Evolutionary conservation across 1,140 invertebrate species (phyloP).

Genomic region (Cotesia glomerata): DNA sequence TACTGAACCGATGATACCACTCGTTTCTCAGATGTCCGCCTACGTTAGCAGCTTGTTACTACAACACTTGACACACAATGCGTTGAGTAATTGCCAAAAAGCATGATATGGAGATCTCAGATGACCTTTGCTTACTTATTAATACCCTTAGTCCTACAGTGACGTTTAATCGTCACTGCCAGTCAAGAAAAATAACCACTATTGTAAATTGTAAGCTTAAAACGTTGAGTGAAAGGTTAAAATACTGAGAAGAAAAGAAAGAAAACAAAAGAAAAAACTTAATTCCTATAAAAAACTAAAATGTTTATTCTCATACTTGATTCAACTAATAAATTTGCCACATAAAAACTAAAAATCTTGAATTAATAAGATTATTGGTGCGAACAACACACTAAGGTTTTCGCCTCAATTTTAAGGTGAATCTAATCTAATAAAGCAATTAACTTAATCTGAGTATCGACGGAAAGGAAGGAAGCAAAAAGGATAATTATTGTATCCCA

Average conservation of each 20-base stretch:
- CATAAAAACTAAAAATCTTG: no score
- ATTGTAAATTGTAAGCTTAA: constrained; percentile 49
- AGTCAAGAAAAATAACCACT: constrained; percentile 35
- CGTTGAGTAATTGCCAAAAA: background rate
- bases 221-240: background rate
- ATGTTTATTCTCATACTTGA: no score
- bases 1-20: background rate
- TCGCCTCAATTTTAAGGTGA: constrained; percentile 19
- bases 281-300: no score
- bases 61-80: constrained; percentile 7
- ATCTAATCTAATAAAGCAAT: constrained; percentile 51
- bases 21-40: constrained; percentile 44
- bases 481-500: constrained; percentile 42
- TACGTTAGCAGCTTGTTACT: constrained; percentile 56
- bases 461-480: constrained; percentile 19
- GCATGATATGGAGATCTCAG: constrained; percentile 34
- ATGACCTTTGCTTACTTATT: constrained; percentile 55
- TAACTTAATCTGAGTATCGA: constrained; percentile 41
- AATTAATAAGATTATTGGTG: constrained; percentile 6
- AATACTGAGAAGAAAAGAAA: background rate
- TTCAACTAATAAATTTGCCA: no score
- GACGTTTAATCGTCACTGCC: constrained; percentile 56
- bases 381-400: constrained; percentile 8
- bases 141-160: constrained; percentile 49
- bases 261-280: no score